A percentile compares a stretch with the other conserved stretches of the same genome.
Evolutionary conservation across 2,888 invertebrate species (phyloP).

Genomic region (Carabus problematicus): DNA sequence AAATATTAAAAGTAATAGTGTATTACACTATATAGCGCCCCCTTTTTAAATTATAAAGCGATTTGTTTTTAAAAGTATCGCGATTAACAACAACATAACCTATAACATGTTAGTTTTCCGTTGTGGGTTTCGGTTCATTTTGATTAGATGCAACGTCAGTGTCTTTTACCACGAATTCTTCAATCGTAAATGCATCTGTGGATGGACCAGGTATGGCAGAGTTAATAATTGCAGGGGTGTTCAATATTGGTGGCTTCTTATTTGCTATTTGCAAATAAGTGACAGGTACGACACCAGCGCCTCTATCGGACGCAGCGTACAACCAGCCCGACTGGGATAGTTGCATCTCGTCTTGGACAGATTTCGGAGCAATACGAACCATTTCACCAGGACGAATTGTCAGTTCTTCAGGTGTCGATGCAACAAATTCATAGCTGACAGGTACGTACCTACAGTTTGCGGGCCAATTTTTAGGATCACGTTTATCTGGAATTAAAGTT

Average conservation of each 20-base stretch:
- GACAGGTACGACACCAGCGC: slow-evolving; percentile 70
- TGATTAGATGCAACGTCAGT: too few species aligned
- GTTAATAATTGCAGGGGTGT: background rate
- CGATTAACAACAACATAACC: too few species aligned
- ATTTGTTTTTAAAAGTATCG: too few species aligned
- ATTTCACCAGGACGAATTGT: slow-evolving; percentile 78
- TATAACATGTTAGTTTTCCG: too few species aligned
- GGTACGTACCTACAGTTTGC: slow-evolving; percentile 69
- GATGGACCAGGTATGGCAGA: background rate
- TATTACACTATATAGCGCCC: too few species aligned
- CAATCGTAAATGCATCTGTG: background rate
- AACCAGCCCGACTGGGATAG: slow-evolving; percentile 75
- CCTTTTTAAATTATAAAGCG: too few species aligned
- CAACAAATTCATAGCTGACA: slow-evolving; percentile 78
- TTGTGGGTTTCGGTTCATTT: too few species aligned
- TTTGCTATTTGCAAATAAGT: slow-evolving; percentile 58
- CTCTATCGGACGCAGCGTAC: slow-evolving; percentile 67
- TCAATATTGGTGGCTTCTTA: background rate
- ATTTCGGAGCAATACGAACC: slow-evolving; percentile 82
- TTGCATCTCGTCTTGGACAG: slow-evolving; percentile 72
- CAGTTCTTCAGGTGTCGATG: slow-evolving; percentile 76
- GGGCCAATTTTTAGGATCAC: slow-evolving; percentile 74
- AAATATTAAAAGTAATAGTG: too few species aligned
- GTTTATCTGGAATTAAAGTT: slow-evolving; percentile 52
- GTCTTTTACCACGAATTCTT: background rate